These are phyloP conservation scores for Oryzias melastigma DNA, from an alignment of 2,113 vertebrate species.

Conservation along the genomic window DNA sequence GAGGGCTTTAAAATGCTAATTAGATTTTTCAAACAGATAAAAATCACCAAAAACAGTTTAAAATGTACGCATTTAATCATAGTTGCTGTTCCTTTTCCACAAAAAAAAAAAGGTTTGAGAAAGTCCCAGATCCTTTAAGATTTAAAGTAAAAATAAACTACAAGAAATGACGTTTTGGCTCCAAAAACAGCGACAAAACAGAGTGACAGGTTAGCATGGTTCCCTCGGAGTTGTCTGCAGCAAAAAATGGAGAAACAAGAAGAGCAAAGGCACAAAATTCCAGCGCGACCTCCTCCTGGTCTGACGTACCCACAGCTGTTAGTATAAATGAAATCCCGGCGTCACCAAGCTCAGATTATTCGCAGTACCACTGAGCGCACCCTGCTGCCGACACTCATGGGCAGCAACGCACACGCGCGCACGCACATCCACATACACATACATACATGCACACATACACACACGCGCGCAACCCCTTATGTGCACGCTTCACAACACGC, in stretches of 20 bases:
- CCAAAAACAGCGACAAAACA: constrained; percentile 6
- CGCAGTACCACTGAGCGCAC: constrained; percentile 63
- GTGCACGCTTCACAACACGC: constrained; percentile 42
- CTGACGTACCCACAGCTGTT: constrained; percentile 75
- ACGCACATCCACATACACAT: constrained; percentile 27
- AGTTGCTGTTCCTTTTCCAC: too few relatives aligned
- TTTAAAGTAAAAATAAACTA: neutral
- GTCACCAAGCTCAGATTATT: constrained; percentile 74
- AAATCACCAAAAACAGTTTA: too few relatives aligned
- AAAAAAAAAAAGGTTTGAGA: neutral
- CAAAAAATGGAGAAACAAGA: constrained; percentile 47
- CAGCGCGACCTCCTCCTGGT: constrained; percentile 64
- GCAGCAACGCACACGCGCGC: constrained; percentile 27
- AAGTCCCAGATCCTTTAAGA: neutral
- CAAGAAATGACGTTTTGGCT: neutral
- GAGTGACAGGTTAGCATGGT: neutral
- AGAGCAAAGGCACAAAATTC: constrained; percentile 66
- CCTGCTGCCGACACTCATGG: constrained; percentile 54
- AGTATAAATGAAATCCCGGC: constrained; percentile 78
- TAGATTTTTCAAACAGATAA: too few relatives aligned
- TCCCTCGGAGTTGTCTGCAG: constrained; percentile 36
- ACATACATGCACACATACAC: constrained; percentile 16
- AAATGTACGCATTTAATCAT: neutral
- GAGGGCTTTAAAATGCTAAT: neutral
- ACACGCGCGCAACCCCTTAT: constrained; percentile 25